phyloP scores from a whole-genome alignment of 1,140 invertebrate genomes.

The Drosophila oshimai region DNA sequence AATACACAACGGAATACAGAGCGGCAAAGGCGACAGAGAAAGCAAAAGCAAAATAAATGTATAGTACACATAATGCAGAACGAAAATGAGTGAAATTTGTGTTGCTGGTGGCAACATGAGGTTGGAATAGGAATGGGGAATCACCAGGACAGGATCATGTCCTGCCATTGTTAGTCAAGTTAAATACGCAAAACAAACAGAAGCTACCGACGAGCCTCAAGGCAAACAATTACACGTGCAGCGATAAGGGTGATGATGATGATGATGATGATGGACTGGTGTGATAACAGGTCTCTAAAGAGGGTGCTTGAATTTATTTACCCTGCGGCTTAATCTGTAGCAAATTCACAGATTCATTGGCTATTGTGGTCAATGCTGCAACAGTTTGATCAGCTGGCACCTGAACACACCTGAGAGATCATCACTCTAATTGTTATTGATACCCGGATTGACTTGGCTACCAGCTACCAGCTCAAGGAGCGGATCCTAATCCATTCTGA shows the following conservation, averaged over 20 bases:
- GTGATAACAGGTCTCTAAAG: slow-evolving; percentile 56
- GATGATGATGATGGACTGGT: slow-evolving; percentile 48
- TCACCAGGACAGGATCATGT: slow-evolving; percentile 7
- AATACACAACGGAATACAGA: slow-evolving; percentile 51
- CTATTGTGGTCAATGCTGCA: slow-evolving; percentile 37
- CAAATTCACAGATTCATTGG: slow-evolving; percentile 23
- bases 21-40: neutral
- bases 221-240: slow-evolving; percentile 62
- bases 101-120: slow-evolving; percentile 36
- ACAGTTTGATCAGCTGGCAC: slow-evolving; percentile 67
- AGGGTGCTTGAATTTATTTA: slow-evolving; percentile 32
- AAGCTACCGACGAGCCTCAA: slow-evolving; percentile 29
- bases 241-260: slow-evolving; percentile 24
- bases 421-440: slow-evolving; percentile 35
- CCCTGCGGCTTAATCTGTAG: slow-evolving; percentile 37
- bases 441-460: slow-evolving; percentile 22
- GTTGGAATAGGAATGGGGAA: neutral
- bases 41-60: slow-evolving; percentile 6
- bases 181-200: slow-evolving; percentile 66
- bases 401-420: slow-evolving; percentile 54
- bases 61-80: slow-evolving; percentile 9
- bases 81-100: slow-evolving; percentile 36
- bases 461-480: slow-evolving; percentile 16
- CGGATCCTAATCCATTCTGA: slow-evolving; percentile 62
- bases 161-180: slow-evolving; percentile 26